These are phyloP conservation scores for Strongylocentrotus purpuratus DNA, from an alignment of 35 echinoderm and acorn worm species.

Conservation along the genomic window DNA sequence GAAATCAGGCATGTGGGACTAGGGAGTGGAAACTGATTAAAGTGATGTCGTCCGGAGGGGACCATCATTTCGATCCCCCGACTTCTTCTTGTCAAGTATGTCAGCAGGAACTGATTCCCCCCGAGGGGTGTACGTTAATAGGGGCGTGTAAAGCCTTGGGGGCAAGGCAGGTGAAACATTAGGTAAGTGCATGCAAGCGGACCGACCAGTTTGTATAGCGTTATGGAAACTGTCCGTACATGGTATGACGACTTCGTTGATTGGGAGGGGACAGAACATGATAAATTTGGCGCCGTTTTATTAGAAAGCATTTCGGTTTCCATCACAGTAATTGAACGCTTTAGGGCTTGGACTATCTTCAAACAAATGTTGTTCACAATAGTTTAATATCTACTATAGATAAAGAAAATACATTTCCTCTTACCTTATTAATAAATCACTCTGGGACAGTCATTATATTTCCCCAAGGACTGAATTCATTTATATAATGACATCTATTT, in stretches of 20 bases:
- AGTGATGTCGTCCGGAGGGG: constrained; percentile 14
- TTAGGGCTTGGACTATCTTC: neutral
- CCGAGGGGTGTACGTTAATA: neutral
- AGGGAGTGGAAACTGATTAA: neutral
- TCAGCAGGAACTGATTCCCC: neutral
- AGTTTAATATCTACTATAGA: too few relatives aligned
- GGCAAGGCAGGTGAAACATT: neutral
- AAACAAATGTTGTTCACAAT: too few relatives aligned
- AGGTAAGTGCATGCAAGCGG: neutral
- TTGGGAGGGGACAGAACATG: neutral
- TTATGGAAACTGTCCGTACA: neutral
- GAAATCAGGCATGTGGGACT: neutral
- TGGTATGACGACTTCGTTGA: neutral
- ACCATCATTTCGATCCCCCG: neutral
- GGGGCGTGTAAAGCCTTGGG: neutral
- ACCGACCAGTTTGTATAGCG: neutral
- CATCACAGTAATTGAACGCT: neutral
- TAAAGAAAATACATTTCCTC: too few relatives aligned
- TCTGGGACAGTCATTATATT: too few relatives aligned
- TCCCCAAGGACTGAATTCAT: too few relatives aligned
- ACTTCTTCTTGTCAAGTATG: constrained; percentile 2
- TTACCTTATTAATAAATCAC: too few relatives aligned
- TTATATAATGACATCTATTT: too few relatives aligned
- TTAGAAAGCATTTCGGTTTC: neutral
- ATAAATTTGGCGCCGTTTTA: neutral